phyloP scores from a whole-genome alignment of 1,140 invertebrate species.

The Medauroidea extradentata region DNA sequence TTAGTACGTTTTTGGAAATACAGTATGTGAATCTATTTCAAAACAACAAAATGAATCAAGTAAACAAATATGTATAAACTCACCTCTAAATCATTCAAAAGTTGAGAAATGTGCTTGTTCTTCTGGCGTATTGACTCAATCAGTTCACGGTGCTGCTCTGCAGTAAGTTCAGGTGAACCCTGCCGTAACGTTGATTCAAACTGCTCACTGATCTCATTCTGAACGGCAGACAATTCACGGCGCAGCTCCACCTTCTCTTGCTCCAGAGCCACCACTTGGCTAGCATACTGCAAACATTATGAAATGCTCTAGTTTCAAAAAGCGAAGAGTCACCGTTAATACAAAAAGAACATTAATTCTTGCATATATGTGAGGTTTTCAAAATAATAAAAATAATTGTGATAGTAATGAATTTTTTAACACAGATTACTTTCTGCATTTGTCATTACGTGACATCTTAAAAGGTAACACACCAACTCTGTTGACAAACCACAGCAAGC shows the following conservation, averaged over 20 bases:
- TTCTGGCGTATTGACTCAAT: conserved; percentile 53
- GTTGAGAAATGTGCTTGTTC: conserved; percentile 62
- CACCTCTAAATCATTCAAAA: conserved; percentile 39
- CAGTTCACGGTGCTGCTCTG: conserved; percentile 46
- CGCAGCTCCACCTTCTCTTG: conserved; percentile 11
- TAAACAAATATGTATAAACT: background rate
- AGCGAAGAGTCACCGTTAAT: too few relatives aligned
- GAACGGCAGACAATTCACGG: conserved; percentile 19
- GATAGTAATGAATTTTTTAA: too few relatives aligned
- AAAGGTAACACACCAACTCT: too few relatives aligned
- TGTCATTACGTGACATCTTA: too few relatives aligned
- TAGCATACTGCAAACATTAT: background rate
- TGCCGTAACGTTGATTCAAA: conserved; percentile 15
- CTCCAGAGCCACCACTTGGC: conserved; percentile 6
- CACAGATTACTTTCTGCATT: too few relatives aligned
- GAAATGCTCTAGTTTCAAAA: background rate
- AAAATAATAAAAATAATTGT: too few relatives aligned
- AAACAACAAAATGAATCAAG: too few relatives aligned
- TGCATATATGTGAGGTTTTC: too few relatives aligned
- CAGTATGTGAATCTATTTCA: too few relatives aligned
- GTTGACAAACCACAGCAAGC: too few relatives aligned
- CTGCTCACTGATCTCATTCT: conserved; percentile 25
- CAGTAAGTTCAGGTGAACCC: conserved; percentile 18
- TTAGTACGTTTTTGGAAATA: too few relatives aligned
- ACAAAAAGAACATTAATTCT: too few relatives aligned